Conservation (phyloP, 2,888 invertebrate genomes). For the Iselma pallidipennis region DNA sequence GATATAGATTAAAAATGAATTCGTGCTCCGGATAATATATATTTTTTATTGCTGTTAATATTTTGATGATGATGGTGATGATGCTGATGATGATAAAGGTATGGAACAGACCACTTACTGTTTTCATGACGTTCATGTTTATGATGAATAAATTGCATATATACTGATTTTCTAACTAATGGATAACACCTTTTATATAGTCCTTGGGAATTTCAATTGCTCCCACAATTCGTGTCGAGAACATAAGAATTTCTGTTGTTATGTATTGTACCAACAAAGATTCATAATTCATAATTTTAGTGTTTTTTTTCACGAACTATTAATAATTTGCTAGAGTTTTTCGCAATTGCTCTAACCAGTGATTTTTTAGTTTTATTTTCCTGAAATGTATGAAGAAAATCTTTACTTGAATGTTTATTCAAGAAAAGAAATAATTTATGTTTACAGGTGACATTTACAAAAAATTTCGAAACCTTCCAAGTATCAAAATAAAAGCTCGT, state of each 20-base stretch:
- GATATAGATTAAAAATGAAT: too few relatives aligned
- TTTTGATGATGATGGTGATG: too few relatives aligned
- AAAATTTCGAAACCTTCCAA: neutral
- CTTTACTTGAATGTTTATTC: slow-evolving; percentile 52
- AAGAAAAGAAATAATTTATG: slow-evolving; percentile 11
- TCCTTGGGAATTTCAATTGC: neutral
- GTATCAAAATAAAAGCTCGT: neutral
- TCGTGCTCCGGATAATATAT: too few relatives aligned
- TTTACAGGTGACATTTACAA: slow-evolving; percentile 1
- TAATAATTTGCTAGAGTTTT: too few relatives aligned
- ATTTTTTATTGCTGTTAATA: neutral
- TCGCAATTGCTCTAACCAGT: too few relatives aligned
- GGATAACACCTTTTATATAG: neutral
- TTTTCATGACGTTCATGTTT: neutral
- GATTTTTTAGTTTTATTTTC: too few relatives aligned
- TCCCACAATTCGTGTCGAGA: neutral
- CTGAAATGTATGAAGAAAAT: too few relatives aligned
- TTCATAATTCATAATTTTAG: too few relatives aligned
- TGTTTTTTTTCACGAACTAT: too few relatives aligned
- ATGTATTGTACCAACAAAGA: too few relatives aligned
- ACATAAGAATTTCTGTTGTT: too few relatives aligned
- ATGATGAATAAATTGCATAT: neutral
- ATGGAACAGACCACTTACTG: neutral
- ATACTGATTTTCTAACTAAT: neutral
- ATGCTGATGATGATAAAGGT: neutral